These are phyloP conservation scores for Lepidurus apus DNA, from an alignment of 1,140 invertebrate genomes.

Conservation along the genomic window DNA sequence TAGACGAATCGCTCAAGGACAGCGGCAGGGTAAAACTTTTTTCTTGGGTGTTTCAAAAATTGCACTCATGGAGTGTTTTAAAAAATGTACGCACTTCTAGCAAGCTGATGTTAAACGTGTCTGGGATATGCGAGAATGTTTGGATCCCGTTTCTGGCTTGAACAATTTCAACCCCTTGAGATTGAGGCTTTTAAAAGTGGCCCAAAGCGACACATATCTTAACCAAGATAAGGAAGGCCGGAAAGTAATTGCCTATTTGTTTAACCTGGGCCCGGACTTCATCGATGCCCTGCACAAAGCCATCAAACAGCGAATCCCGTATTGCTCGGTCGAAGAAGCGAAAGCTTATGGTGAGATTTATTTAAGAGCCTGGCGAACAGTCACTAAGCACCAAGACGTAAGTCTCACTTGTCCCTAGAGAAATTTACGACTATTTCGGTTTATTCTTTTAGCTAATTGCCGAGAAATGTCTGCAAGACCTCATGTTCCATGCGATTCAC, in stretches of 20 bases:
- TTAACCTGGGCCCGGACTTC: neutral
- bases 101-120: neutral
- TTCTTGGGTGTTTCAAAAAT: no score
- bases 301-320: neutral
- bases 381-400: neutral
- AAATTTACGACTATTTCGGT: no score
- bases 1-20: neutral
- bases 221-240: neutral
- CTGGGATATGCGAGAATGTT: neutral
- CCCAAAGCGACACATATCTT: neutral
- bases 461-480: constrained; percentile 2
- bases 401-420: neutral
- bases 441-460: neutral
- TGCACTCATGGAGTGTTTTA: no score
- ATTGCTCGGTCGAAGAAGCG: neutral
- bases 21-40: no score
- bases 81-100: neutral
- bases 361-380: neutral
- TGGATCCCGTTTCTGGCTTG: neutral
- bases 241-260: neutral
- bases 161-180: neutral
- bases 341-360: neutral
- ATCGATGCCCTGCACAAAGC: constrained; percentile 8
- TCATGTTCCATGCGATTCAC: neutral
- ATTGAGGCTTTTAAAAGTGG: neutral